A percentile compares a stretch with the other conserved stretches of the same genome.
These are phyloP conservation scores for Myrmophylax atrothorax DNA, from an alignment of 2,113 vertebrate species.

Conservation along the genomic window DNA sequence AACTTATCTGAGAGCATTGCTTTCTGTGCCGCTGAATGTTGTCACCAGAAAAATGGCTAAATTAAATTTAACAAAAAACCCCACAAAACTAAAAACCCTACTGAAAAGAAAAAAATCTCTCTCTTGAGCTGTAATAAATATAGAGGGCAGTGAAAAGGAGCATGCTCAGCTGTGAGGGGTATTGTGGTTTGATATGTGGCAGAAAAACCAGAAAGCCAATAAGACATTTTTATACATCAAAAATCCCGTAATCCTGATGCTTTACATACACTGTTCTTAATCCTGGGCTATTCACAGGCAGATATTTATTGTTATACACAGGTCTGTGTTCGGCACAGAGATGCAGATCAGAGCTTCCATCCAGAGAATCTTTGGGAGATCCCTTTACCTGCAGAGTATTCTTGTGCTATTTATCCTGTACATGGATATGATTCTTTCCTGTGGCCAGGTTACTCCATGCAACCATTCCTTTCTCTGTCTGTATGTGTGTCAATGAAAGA, in stretches of 20 bases:
- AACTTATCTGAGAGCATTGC: not conserved
- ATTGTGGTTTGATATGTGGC: not conserved
- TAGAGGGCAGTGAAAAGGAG: not conserved
- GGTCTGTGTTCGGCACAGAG: not conserved
- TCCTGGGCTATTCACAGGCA: not conserved
- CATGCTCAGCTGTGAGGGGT: not conserved
- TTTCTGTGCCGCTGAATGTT: not conserved
- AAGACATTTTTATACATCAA: not conserved
- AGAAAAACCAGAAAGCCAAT: not conserved
- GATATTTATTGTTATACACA: not conserved
- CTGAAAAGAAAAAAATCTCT: not conserved
- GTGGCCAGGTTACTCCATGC: rapidly evolving
- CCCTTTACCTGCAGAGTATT: not conserved
- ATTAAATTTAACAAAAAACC: conserved; percentile 38
- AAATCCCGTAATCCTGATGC: not conserved
- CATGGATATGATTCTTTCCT: rapidly evolving
- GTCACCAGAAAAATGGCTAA: conserved; percentile 27
- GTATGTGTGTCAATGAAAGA: not conserved
- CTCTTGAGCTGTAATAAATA: conserved; percentile 27
- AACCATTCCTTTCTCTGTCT: not conserved
- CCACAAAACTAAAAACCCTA: not conserved
- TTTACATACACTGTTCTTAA: not conserved
- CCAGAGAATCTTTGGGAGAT: not conserved
- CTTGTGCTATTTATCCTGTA: not conserved
- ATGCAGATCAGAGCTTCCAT: not conserved